Evolutionary conservation across 1,140 invertebrate genomes (phyloP).

Genomic region (Micrasema longulum): DNA sequence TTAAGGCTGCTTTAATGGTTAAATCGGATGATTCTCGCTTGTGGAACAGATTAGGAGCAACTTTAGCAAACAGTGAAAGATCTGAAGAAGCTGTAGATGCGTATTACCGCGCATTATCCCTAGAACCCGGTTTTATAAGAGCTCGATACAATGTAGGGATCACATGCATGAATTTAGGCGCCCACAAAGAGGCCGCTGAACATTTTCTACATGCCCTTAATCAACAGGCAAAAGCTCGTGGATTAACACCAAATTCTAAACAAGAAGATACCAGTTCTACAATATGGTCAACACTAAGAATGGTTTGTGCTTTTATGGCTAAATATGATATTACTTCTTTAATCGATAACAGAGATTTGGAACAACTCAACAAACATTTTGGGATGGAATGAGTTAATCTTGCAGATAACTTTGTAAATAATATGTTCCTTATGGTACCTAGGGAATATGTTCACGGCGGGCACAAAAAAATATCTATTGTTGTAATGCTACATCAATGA

Average conservation of each 20-base stretch:
- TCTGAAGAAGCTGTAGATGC: conserved; percentile 97
- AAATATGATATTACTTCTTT: conserved; percentile 81
- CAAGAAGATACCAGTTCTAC: conserved; percentile 77
- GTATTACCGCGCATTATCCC: conserved; percentile 90
- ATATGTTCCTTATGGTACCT: too few species aligned
- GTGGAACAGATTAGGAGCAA: conserved; percentile 98
- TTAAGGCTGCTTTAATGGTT: conserved; percentile 87
- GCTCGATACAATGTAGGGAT: conserved; percentile 98
- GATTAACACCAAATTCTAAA: conserved; percentile 60
- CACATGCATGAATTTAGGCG: conserved; percentile 95
- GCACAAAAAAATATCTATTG: too few species aligned
- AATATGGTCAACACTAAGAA: conserved; percentile 94
- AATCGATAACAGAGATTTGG: conserved; percentile 79
- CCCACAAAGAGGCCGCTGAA: conserved; percentile 94
- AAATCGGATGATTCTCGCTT: conserved; percentile 89
- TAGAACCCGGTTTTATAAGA: conserved; percentile 95
- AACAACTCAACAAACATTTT: conserved; percentile 75
- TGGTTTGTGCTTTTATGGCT: conserved; percentile 90
- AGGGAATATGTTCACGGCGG: too few species aligned
- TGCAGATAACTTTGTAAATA: neutral
- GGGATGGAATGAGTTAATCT: conserved; percentile 63
- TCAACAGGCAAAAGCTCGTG: conserved; percentile 86
- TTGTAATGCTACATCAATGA: too few species aligned
- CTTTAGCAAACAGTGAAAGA: conserved; percentile 93
- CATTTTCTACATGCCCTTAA: conserved; percentile 94